Evolutionary conservation across 2,888 invertebrate genomes (phyloP).

Genomic region (Stenoptilia bipunctidactyla): DNA sequence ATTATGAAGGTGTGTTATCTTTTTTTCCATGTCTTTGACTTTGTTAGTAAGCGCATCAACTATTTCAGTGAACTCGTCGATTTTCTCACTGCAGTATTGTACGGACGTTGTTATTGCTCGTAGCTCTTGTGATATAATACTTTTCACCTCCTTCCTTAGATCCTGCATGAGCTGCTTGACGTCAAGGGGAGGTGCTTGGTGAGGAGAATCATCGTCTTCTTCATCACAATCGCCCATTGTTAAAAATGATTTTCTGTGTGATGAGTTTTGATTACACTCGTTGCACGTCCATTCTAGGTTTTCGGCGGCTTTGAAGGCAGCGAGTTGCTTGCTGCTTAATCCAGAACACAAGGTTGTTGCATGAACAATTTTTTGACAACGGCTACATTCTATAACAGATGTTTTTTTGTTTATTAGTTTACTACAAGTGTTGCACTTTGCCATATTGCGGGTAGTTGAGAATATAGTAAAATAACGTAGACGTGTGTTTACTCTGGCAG

Average conservation of each 20-base stretch:
- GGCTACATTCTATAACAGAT: conserved; percentile 1
- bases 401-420: background rate
- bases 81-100: conserved; percentile 2
- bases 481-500: no score
- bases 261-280: conserved; percentile 2
- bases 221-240: background rate
- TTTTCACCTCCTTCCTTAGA: conserved; percentile 1
- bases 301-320: conserved; percentile 3
- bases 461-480: no score
- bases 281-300: conserved; percentile 3
- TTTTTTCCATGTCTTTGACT: conserved; percentile 2
- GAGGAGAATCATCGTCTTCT: background rate
- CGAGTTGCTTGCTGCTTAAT: conserved; percentile 2
- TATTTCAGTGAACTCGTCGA: conserved; percentile 2
- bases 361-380: conserved; percentile 5
- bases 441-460: conserved; percentile 1
- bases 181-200: background rate
- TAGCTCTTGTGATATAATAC: conserved; percentile 1
- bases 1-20: conserved; percentile 1
- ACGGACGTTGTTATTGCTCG: background rate
- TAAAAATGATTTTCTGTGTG: background rate
- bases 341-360: conserved; percentile 2
- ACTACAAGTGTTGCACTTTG: background rate
- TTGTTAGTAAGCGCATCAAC: conserved; percentile 1
- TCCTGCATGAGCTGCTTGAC: conserved; percentile 1